Percentiles rank a stretch among this genome's conserved stretches.
These are phyloP conservation scores for Schlechtendalia chinensis DNA, from an alignment of 1,140 invertebrate species.

Conservation along the genomic window DNA sequence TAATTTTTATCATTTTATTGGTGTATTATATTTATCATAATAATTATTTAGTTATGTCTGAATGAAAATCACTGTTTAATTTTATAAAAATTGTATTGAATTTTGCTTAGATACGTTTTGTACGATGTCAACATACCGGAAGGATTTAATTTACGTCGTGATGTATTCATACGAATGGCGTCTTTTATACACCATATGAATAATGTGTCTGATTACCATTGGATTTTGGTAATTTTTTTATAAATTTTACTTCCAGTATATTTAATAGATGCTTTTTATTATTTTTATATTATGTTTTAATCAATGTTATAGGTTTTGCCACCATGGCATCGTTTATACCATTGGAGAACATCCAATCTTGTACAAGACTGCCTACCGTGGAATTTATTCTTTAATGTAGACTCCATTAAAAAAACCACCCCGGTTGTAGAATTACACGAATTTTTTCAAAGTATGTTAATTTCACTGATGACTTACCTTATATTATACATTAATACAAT, in stretches of 20 bases:
- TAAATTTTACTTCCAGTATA: neutral
- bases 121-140: conserved; percentile 93
- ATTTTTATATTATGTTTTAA: conserved; percentile 24
- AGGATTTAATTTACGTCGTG: conserved; percentile 93
- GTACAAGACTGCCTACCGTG: conserved; percentile 67
- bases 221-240: conserved; percentile 59
- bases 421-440: conserved; percentile 87
- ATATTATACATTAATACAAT: no score
- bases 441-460: conserved; percentile 65
- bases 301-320: conserved; percentile 69
- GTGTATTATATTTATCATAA: neutral
- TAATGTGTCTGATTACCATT: conserved; percentile 58
- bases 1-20: neutral
- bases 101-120: conserved; percentile 64
- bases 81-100: neutral
- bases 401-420: conserved; percentile 73
- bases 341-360: conserved; percentile 74
- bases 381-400: conserved; percentile 83
- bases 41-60: no score
- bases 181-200: conserved; percentile 71
- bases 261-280: neutral
- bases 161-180: conserved; percentile 92
- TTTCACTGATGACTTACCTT: neutral
- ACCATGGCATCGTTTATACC: conserved; percentile 85
- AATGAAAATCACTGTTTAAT: no score